These are phyloP conservation scores for Andricus quercusramuli DNA, from an alignment of 2,888 invertebrate genomes.

Conservation along the genomic window DNA sequence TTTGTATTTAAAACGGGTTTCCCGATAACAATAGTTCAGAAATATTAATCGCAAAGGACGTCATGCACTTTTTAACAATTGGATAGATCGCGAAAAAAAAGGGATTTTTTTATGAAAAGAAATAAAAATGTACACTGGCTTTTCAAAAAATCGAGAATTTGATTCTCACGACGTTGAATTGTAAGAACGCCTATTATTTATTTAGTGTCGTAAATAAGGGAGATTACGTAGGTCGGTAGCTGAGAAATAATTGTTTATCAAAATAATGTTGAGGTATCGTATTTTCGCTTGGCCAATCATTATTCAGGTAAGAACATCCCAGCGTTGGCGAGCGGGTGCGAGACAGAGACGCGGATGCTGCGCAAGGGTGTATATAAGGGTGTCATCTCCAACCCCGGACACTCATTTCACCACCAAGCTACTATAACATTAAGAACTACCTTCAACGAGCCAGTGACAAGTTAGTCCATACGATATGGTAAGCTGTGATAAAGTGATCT, in stretches of 20 bases:
- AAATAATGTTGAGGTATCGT: conserved; percentile 75
- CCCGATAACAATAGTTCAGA: too few relatives aligned
- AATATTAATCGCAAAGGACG: too few relatives aligned
- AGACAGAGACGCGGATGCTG: conserved; percentile 62
- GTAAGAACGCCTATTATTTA: conserved; percentile 59
- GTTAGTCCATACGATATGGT: conserved; percentile 33
- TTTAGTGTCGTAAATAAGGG: conserved; percentile 68
- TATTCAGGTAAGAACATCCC: conserved; percentile 71
- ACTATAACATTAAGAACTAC: conserved; percentile 60
- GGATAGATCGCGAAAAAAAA: too few relatives aligned
- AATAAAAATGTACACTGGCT: too few relatives aligned
- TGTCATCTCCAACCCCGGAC: conserved; percentile 71
- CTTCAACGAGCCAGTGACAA: conserved; percentile 40
- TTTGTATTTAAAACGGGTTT: too few relatives aligned
- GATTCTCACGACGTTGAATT: too few relatives aligned
- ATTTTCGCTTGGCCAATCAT: conserved; percentile 73
- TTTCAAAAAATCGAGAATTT: too few relatives aligned
- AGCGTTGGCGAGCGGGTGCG: conserved; percentile 53
- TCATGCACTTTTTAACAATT: too few relatives aligned
- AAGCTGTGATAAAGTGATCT: conserved; percentile 25
- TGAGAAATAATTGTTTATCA: conserved; percentile 73
- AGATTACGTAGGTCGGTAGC: conserved; percentile 69
- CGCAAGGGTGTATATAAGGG: conserved; percentile 75
- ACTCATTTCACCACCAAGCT: conserved; percentile 70
- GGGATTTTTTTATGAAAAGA: too few relatives aligned